Conservation (phyloP, 2,797 vertebrate genomes). For the Lacerta viridis region DNA sequence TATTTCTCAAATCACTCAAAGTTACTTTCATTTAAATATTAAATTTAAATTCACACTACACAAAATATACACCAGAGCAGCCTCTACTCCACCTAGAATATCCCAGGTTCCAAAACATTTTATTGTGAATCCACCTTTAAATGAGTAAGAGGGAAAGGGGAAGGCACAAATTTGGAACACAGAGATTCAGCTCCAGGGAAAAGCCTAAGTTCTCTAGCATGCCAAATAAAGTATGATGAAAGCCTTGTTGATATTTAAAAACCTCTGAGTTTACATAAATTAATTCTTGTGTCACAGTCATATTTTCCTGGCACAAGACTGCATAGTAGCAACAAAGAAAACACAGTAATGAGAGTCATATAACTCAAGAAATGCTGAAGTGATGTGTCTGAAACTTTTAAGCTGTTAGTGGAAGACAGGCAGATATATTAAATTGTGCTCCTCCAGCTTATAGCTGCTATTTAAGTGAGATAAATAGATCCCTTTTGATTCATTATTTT, state of each 20-base stretch:
- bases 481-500: slow-evolving; percentile 2
- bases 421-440: slow-evolving; percentile 6
- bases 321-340: slow-evolving; percentile 67
- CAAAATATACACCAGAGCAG: not conserved
- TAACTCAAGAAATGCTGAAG: slow-evolving; percentile 56
- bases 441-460: slow-evolving; percentile 36
- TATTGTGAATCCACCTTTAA: slow-evolving; percentile 41
- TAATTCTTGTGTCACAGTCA: slow-evolving; percentile 78
- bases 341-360: slow-evolving; percentile 71
- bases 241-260: slow-evolving; percentile 74
- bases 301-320: slow-evolving; percentile 80
- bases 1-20: not conserved
- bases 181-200: slow-evolving; percentile 65
- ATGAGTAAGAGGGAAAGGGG: slow-evolving; percentile 48
- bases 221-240: slow-evolving; percentile 81
- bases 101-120: slow-evolving; percentile 23
- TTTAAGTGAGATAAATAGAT: slow-evolving; percentile 3
- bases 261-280: slow-evolving; percentile 71
- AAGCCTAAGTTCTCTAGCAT: slow-evolving; percentile 68
- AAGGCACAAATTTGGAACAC: slow-evolving; percentile 62
- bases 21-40: not conserved
- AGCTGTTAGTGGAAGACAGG: slow-evolving; percentile 47
- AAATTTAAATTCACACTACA: not conserved
- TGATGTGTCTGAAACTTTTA: slow-evolving; percentile 48
- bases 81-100: not conserved